Evolutionary conservation across 2,797 vertebrate genomes (phyloP).

Genomic region (Acomys russatus): DNA sequence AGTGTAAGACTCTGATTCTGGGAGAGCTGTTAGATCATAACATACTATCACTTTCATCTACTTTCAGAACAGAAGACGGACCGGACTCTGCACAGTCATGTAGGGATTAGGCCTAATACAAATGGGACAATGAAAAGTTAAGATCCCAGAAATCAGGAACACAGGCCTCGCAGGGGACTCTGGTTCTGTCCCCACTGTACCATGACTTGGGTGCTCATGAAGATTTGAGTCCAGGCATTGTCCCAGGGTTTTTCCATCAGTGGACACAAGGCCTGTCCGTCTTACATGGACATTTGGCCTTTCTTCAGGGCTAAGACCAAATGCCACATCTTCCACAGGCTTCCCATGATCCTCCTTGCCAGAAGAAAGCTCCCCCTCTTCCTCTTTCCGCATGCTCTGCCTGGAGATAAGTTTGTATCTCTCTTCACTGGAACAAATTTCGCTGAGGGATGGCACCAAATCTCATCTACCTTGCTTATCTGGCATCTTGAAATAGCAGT

Average conservation of each 20-base stretch:
- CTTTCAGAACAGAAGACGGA: not conserved
- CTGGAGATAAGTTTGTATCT: not conserved
- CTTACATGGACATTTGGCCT: not conserved
- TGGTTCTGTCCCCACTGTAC: too few species aligned
- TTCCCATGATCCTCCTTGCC: not conserved
- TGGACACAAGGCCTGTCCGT: not conserved
- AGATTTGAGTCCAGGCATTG: not conserved
- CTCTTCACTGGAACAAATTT: not conserved
- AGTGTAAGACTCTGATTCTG: not conserved
- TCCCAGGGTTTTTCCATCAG: not conserved
- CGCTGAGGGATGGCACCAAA: not conserved
- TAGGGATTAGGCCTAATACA: not conserved
- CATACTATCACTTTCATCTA: not conserved
- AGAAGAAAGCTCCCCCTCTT: not conserved
- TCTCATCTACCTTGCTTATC: not conserved
- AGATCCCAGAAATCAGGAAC: not conserved
- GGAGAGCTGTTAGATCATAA: not conserved
- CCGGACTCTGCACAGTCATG: not conserved
- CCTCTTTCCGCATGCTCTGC: not conserved
- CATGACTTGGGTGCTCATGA: not conserved
- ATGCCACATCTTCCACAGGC: not conserved
- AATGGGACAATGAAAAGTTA: not conserved
- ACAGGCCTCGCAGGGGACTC: not conserved
- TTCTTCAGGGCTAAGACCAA: slow-evolving; percentile 17
- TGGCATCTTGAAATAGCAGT: not conserved